Evolutionary conservation across 2,888 invertebrate genomes (phyloP), one percentile per base, ranked within the genome.

Genomic region (Habroteleia sp.): DNA sequence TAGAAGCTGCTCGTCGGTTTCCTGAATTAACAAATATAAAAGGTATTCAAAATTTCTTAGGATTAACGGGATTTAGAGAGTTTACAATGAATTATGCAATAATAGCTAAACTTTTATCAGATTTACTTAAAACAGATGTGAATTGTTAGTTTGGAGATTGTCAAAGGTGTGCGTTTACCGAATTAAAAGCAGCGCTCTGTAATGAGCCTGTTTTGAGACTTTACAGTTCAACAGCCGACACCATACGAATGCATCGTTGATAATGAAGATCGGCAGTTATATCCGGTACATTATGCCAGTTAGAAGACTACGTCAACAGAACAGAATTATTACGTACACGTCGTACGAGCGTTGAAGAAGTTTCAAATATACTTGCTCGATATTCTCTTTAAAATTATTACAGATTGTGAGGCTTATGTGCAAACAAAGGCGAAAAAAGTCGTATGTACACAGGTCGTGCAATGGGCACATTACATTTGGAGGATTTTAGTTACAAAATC

Each of bases 231-330:
- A 14, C 4, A 0, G 69, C 69, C 0, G 56, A 74, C 1, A 76
- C 76, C 66, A 74, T 11, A 68, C 74, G 0, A 66, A 71, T 11
- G 74, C 71, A 1, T 72, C 39, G 8, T 31, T n/a, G n/a, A n/a
- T n/a, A n/a, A n/a, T n/a, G n/a, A n/a, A n/a, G n/a, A n/a, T n/a
- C n/a, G n/a, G n/a, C n/a, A n/a, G n/a, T n/a, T n/a, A n/a, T n/a
- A n/a, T n/a, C n/a, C n/a, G n/a, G n/a, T n/a, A n/a, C n/a, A n/a
- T n/a, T n/a, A n/a, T n/a, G n/a, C n/a, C n/a, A n/a, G n/a, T n/a
- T n/a, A n/a, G n/a, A n/a, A n/a, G n/a, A n/a, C n/a, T n/a, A n/a
- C n/a, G n/a, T n/a, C n/a, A n/a, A n/a, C n/a, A n/a, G n/a, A n/a
- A n/a, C n/a, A n/a, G n/a, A n/a, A n/a, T n/a, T n/a, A n/a, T n/a